Conservation (phyloP, 1,140 invertebrate genomes). For the Heliconius melpomene region DNA sequence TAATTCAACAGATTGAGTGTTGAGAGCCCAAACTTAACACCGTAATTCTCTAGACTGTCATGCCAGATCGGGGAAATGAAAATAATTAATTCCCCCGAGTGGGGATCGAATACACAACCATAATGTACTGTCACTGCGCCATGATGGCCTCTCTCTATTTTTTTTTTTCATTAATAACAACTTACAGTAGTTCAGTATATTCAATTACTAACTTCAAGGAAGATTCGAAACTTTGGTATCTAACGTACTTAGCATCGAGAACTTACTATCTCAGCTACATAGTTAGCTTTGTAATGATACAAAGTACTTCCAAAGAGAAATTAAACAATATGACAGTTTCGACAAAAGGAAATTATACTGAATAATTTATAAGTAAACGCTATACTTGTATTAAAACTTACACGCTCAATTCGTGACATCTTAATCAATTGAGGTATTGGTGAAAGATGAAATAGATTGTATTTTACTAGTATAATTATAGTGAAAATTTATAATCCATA, state of each 20-base stretch:
- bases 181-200: neutral
- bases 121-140: too few relatives aligned
- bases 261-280: neutral
- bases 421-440: neutral
- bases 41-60: too few relatives aligned
- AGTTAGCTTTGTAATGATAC: conserved; percentile 4
- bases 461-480: neutral
- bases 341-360: conserved; percentile 34
- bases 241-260: neutral
- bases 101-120: too few relatives aligned
- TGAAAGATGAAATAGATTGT: neutral
- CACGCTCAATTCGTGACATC: conserved; percentile 16
- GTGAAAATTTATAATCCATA: neutral
- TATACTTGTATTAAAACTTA: conserved; percentile 29
- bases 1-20: too few relatives aligned
- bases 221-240: neutral
- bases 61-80: too few relatives aligned
- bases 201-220: neutral
- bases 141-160: too few relatives aligned
- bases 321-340: conserved; percentile 20
- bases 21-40: too few relatives aligned
- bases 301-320: conserved; percentile 16
- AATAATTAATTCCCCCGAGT: too few relatives aligned
- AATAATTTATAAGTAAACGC: conserved; percentile 32
- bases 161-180: neutral